Conservation (phyloP, 92 coral and sea anemone species). For the Scolanthus callimorphus region DNA sequence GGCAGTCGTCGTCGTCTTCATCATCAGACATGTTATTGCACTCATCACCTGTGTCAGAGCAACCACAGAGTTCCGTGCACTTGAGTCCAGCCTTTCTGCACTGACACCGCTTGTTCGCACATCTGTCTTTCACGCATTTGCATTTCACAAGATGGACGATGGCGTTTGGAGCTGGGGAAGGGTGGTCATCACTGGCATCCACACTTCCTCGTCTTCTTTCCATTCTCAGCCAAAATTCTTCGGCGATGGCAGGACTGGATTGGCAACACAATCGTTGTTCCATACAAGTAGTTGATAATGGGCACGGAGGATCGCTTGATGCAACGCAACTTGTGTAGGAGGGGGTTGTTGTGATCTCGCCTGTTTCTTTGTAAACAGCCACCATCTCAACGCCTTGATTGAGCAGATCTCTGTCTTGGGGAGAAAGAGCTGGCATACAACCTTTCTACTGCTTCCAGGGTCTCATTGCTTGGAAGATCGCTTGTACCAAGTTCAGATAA, state of each 20-base stretch:
- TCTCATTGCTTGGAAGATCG: neutral
- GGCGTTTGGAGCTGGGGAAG: conserved; percentile 33
- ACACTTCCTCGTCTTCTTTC: conserved; percentile 22
- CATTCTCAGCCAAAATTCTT: conserved; percentile 38
- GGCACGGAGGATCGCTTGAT: conserved; percentile 19
- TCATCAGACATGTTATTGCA: conserved; percentile 21
- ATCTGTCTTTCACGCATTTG: conserved; percentile 40
- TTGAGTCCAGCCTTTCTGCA: conserved; percentile 51
- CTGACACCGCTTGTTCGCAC: conserved; percentile 34
- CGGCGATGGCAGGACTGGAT: conserved; percentile 38
- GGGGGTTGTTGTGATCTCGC: conserved; percentile 43
- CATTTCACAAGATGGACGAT: conserved; percentile 50
- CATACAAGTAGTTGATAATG: conserved; percentile 48
- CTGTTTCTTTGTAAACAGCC: conserved; percentile 26
- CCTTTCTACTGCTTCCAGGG: conserved; percentile 12
- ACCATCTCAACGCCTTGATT: conserved; percentile 27
- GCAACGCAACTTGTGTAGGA: conserved; percentile 22
- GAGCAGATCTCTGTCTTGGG: conserved; percentile 3
- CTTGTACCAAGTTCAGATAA: neutral
- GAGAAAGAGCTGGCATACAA: conserved; percentile 34
- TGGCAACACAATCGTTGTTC: conserved; percentile 29
- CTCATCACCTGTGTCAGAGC: conserved; percentile 37
- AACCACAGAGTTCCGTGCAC: conserved; percentile 65
- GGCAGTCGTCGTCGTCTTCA: conserved; percentile 19
- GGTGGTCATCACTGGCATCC: conserved; percentile 37